Conservation (phyloP, 1,140 invertebrate genomes). For the Dreissena polymorpha region DNA sequence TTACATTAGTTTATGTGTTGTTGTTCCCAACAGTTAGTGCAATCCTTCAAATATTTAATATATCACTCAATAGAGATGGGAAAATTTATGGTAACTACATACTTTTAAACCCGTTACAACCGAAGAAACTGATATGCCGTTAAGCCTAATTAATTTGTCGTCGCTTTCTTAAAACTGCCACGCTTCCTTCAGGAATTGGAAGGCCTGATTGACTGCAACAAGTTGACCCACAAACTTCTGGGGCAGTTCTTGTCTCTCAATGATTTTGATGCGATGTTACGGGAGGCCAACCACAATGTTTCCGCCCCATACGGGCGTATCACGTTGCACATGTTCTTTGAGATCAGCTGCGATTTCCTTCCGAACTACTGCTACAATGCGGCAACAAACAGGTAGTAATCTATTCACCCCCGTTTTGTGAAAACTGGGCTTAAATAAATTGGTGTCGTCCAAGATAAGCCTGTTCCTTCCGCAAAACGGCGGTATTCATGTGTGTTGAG, state of each 20-base stretch:
- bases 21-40: too few species aligned
- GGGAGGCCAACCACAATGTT: conserved; percentile 99
- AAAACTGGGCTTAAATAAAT: too few species aligned
- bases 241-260: conserved; percentile 95
- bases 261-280: conserved; percentile 96
- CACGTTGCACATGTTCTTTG: conserved; percentile 98
- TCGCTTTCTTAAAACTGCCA: not conserved
- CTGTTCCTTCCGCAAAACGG: too few species aligned
- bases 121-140: too few species aligned
- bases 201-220: conserved; percentile 94
- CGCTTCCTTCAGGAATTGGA: conserved; percentile 90
- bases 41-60: not conserved
- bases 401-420: not conserved
- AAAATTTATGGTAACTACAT: too few species aligned
- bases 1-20: too few species aligned
- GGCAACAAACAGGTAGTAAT: conserved; percentile 92
- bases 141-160: too few species aligned
- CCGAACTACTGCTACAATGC: conserved; percentile 99
- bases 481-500: too few species aligned
- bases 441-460: too few species aligned
- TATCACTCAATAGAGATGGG: too few species aligned
- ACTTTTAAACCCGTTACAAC: too few species aligned
- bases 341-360: conserved; percentile 98
- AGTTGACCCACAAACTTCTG: conserved; percentile 95
- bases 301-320: conserved; percentile 97